Percentiles rank a stretch among this genome's conserved stretches.
These are phyloP conservation scores for Zoanthus sociatus DNA, from an alignment of 92 coral and sea anemone genomes.

Conservation along the genomic window DNA sequence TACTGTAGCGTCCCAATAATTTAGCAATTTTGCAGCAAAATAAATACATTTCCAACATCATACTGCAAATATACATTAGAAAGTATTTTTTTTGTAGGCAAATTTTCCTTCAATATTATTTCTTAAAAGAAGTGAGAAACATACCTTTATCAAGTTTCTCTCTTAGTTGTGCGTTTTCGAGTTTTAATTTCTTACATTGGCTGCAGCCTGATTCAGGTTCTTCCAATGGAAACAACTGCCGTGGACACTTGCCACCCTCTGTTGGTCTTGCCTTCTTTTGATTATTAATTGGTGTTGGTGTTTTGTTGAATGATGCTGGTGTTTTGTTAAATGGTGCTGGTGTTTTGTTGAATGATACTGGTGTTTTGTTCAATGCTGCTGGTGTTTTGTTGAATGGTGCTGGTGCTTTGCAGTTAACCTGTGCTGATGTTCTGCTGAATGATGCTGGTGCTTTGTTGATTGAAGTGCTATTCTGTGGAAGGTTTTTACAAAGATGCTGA, in stretches of 20 bases:
- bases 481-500: slow-evolving; percentile 23
- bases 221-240: slow-evolving; percentile 7
- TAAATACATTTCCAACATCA: neutral
- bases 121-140: no score
- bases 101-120: no score
- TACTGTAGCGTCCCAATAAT: neutral
- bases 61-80: neutral
- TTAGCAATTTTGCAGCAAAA: neutral
- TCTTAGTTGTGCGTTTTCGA: slow-evolving; percentile 18
- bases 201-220: slow-evolving; percentile 15
- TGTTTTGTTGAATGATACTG: slow-evolving; percentile 7
- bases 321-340: neutral
- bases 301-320: slow-evolving; percentile 1
- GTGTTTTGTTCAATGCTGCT: neutral
- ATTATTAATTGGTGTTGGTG: slow-evolving; percentile 5
- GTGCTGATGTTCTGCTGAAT: slow-evolving; percentile 1
- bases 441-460: slow-evolving; percentile 11
- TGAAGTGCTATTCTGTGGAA: slow-evolving; percentile 6
- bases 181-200: slow-evolving; percentile 10
- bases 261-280: slow-evolving; percentile 20
- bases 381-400: slow-evolving; percentile 5
- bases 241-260: slow-evolving; percentile 22
- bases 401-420: slow-evolving; percentile 4
- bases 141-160: slow-evolving; percentile 21
- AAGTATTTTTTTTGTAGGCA: neutral